These are phyloP conservation scores for Zophobas atratus DNA, from an alignment of 1,140 invertebrate genomes.

Conservation along the genomic window DNA sequence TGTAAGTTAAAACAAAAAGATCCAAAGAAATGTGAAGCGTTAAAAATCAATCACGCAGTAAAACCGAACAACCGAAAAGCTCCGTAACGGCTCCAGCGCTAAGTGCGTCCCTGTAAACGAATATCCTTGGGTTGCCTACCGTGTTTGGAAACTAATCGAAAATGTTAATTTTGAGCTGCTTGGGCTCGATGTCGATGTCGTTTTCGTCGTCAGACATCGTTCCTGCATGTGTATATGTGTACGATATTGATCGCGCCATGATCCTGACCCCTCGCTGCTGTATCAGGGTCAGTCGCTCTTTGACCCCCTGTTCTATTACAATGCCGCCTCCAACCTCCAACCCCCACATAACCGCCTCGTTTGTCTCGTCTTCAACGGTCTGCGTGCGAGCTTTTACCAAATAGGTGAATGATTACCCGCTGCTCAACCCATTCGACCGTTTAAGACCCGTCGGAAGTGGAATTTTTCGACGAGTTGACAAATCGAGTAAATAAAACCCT, in stretches of 20 bases:
- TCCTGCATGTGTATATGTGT: slow-evolving; percentile 36
- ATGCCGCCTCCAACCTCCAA: slow-evolving; percentile 41
- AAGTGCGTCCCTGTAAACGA: too few species aligned
- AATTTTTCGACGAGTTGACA: slow-evolving; percentile 1
- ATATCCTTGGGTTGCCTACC: background rate
- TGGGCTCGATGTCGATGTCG: background rate
- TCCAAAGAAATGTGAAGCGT: too few species aligned
- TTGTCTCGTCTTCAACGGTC: slow-evolving; percentile 44
- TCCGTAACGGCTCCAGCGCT: too few species aligned
- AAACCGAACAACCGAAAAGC: too few species aligned
- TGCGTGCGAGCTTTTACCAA: slow-evolving; percentile 37
- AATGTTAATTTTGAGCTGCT: slow-evolving; percentile 26
- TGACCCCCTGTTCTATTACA: slow-evolving; percentile 42
- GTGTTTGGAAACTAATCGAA: slow-evolving; percentile 11
- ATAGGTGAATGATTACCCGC: slow-evolving; percentile 22
- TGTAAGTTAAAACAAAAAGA: too few species aligned
- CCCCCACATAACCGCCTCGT: slow-evolving; percentile 40
- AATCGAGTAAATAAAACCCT: background rate
- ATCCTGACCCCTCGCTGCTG: slow-evolving; percentile 49
- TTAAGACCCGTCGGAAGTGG: background rate
- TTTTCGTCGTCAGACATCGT: slow-evolving; percentile 37
- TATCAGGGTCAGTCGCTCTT: slow-evolving; percentile 51
- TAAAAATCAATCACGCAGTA: too few species aligned
- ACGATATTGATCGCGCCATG: slow-evolving; percentile 48
- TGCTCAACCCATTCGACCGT: background rate